Evolutionary conservation across 2,797 vertebrate genomes (phyloP).

Genomic region (Enteromius fasciolatus): DNA sequence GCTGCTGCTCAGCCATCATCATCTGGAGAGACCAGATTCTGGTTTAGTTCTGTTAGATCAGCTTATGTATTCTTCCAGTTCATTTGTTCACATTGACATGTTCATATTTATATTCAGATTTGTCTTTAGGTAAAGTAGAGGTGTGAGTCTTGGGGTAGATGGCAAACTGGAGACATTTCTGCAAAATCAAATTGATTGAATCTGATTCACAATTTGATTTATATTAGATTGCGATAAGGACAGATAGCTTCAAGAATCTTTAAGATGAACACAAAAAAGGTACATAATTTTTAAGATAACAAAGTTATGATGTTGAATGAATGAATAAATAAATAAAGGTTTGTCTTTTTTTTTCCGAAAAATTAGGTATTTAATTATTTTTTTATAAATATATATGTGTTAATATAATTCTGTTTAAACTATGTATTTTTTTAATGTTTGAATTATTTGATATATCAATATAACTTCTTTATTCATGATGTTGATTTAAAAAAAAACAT

Average conservation of each 20-base stretch:
- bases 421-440: too few relatives aligned
- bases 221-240: too few relatives aligned
- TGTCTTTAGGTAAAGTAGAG: not conserved
- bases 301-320: not conserved
- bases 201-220: not conserved
- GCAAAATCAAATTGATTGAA: not conserved
- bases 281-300: not conserved
- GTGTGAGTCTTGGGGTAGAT: not conserved
- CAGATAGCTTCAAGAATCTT: too few relatives aligned
- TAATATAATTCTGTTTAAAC: not conserved
- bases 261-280: too few relatives aligned
- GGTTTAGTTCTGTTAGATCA: not conserved
- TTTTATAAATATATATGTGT: not conserved
- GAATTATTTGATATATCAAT: too few relatives aligned
- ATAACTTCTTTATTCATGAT: not conserved
- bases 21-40: not conserved
- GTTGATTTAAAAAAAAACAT: not conserved
- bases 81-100: not conserved
- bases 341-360: not conserved
- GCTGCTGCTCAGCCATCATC: not conserved
- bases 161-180: too few relatives aligned
- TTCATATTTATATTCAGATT: too few relatives aligned
- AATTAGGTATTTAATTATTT: too few relatives aligned
- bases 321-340: not conserved
- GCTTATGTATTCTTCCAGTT: not conserved